Evolutionary conservation across 2,888 invertebrate genomes (phyloP), one percentile per base, ranked within the genome.

Genomic region (Xylota segnis): DNA sequence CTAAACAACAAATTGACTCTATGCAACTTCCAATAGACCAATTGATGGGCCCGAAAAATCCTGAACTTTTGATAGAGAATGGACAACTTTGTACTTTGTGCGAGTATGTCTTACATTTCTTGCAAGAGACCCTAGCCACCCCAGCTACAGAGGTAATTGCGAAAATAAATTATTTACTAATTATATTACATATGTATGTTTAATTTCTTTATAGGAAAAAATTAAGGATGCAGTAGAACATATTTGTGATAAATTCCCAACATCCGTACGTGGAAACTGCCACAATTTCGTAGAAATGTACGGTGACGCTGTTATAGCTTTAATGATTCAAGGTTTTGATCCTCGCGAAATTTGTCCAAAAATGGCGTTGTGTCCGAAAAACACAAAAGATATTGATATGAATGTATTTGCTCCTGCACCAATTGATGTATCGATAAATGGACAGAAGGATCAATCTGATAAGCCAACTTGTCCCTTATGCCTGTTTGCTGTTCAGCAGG

Each of bases 391-490:
- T 10, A 92, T 94, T 34, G 93, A 94, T 68, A 93, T 95, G 45
- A 93, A 94, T 88, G 93, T 95, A 78, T 93, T 94, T 88, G 91
- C 93, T 81, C 90, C 91, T 1, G 63, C 89, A 90, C 74, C 90
- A 90, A 72, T 89, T 6, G 87, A 89, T 34, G 88, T 90, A 0
- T 72, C 83, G 2, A 79, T 88, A 12, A 75, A 79, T 23, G 50
- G 12, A 0, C 71, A 83, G 18, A 52, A 76, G 23, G n/a, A 52
- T 4, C 87, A 88, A 83, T 91, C 92, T 70, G 94, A 95, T 65
- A 95, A 95, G 88, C 94, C 95, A 16, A 95, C 95, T 89, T 97
- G 98, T 90, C 96, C 97, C 0, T 92, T 98, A 7, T 98, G 98
- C 90, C 93, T 98, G 79, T 95, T 97, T 90, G 96, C 96, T 4